These are phyloP conservation scores for Lophochroa leadbeateri DNA, from an alignment of 2,113 vertebrate species.

Conservation along the genomic window DNA sequence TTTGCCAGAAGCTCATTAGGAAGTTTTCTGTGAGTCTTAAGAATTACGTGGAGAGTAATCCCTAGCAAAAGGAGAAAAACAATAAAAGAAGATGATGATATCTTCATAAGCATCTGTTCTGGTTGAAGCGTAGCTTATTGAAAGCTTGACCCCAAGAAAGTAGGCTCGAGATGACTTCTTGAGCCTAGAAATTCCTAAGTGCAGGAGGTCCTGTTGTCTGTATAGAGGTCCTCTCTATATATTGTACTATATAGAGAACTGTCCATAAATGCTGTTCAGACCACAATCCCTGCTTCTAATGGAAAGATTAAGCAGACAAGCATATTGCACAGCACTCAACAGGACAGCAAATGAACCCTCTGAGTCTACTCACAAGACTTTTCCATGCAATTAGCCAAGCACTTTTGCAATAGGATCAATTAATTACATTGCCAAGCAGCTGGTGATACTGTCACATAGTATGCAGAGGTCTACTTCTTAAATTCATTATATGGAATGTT, in stretches of 20 bases:
- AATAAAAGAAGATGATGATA: background rate
- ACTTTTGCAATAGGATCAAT: conserved; percentile 46
- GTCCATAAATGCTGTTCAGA: background rate
- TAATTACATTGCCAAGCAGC: conserved; percentile 48
- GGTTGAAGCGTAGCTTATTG: background rate
- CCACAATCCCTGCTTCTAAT: background rate
- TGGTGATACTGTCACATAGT: background rate
- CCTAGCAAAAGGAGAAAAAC: background rate
- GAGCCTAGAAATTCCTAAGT: background rate
- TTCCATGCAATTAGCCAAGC: conserved; percentile 58
- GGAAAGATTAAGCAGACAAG: background rate
- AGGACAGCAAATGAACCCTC: conserved; percentile 20
- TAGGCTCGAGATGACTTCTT: background rate
- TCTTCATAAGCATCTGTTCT: background rate
- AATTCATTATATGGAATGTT: background rate
- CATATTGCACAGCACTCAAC: background rate
- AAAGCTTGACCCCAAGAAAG: background rate
- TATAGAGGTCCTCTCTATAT: background rate
- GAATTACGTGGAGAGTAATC: background rate
- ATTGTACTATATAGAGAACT: background rate
- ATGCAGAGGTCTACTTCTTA: background rate
- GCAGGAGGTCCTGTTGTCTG: background rate
- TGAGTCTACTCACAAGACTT: conserved; percentile 13
- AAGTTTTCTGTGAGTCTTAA: background rate
- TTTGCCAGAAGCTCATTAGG: background rate